Evolutionary conservation across 2,888 invertebrate species (phyloP).

Genomic region (Lasioglossum marginatum): DNA sequence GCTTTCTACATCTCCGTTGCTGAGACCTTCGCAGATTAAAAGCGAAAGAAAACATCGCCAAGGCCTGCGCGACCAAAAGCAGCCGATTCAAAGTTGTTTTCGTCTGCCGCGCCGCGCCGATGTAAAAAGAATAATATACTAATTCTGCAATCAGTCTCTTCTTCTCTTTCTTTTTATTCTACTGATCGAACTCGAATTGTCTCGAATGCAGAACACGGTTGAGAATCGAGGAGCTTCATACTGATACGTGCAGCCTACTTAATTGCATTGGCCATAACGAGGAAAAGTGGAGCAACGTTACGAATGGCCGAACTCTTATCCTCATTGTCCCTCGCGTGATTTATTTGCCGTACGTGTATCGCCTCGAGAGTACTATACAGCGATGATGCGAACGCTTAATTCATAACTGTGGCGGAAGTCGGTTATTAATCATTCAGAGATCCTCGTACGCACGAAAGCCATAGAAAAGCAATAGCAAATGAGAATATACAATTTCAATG

Average conservation of each 20-base stretch:
- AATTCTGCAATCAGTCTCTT: background rate
- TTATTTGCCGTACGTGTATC: conserved; percentile 54
- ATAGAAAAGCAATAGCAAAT: background rate
- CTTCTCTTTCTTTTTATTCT: background rate
- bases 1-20: conserved; percentile 2
- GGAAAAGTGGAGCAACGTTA: conserved; percentile 81
- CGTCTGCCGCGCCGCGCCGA: background rate
- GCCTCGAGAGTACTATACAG: background rate
- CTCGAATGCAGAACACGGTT: conserved; percentile 70
- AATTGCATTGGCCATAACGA: conserved; percentile 76
- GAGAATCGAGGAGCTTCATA: conserved; percentile 66
- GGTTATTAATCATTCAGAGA: background rate
- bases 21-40: conserved; percentile 14
- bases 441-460: background rate
- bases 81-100: conserved; percentile 26
- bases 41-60: conserved; percentile 7
- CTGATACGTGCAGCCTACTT: conserved; percentile 80
- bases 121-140: background rate
- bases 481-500: background rate
- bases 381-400: background rate
- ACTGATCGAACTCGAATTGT: conserved; percentile 51
- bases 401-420: background rate
- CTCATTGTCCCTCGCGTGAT: conserved; percentile 64
- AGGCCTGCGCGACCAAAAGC: background rate
- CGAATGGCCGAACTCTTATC: conserved; percentile 79